These are phyloP conservation scores for Varanus komodoensis DNA, from an alignment of 2,113 vertebrate genomes.

Conservation along the genomic window DNA sequence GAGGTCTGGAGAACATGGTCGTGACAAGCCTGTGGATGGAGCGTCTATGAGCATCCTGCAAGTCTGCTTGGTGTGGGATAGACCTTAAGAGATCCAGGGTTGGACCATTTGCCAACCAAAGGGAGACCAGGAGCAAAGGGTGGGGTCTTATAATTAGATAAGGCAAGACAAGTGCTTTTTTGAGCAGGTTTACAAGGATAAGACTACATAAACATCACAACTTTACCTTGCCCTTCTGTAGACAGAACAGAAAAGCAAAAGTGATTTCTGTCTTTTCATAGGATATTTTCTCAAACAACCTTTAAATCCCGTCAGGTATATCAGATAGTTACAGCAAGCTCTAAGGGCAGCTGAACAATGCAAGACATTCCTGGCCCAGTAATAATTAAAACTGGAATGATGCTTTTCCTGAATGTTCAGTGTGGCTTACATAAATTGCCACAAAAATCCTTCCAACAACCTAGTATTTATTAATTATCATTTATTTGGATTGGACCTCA, in stretches of 20 bases:
- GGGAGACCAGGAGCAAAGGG: neutral
- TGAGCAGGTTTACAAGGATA: neutral
- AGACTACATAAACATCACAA: neutral
- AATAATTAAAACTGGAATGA: neutral
- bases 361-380: neutral
- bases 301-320: neutral
- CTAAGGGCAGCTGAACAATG: neutral
- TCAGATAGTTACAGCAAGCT: neutral
- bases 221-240: neutral
- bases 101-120: neutral
- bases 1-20: conserved; percentile 2
- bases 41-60: neutral
- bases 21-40: neutral
- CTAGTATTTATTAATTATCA: no score
- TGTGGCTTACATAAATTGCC: neutral
- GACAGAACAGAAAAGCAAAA: neutral
- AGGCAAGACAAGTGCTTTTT: neutral
- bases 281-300: neutral
- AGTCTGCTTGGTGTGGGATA: neutral
- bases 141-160: neutral
- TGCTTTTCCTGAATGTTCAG: neutral
- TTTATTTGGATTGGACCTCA: no score
- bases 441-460: neutral
- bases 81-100: neutral
- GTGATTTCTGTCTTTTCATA: neutral